Evolutionary conservation across 1,140 invertebrate genomes (phyloP), one percentile per base, ranked within the genome.

Genomic region (Drosophila bifasciata): DNA sequence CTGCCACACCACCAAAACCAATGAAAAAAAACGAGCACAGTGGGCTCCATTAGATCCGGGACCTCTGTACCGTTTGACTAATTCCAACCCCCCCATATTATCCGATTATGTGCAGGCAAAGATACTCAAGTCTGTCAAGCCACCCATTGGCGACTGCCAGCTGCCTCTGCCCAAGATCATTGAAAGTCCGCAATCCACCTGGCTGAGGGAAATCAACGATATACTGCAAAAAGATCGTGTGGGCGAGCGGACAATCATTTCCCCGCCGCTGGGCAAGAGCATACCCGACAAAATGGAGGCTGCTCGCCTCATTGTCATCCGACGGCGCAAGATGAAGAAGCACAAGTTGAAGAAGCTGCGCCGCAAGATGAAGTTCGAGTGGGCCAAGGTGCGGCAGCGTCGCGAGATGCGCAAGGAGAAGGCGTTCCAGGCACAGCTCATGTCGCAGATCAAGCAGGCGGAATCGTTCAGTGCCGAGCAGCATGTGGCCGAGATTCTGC

Each of bases 241-340:
- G 5, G 83, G 83, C 5, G 73, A 90, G 41, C 11, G 11, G 1
- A 36, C 32, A 36, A 64, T 80, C 13, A 76, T 86, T 25, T 72
- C 68, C n/a, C 79, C 70, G 3, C 81, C 70, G 7, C 6, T 58
- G 57, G 75, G 73, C 55, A 75, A 55, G 6, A 86, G 83, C 36
- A 88, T 76, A 44, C 75, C 83, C 2, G 79, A 91, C 59, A 93
- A 94, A 70, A 96, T 95, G 81, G 93, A 95, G 81, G 96, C 96
- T 0, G 93, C 93, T 1, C 92, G 95, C 50, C 86, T 97, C 39
- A 95, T 97, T 77, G 94, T 95, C 0, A 97, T 97, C 45, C 93
- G 97, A 41, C 93, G 94, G 45, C 94, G 93, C 39, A 98, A 98
- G 92, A 97, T 98, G 95, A 97, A 95, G 84, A 96, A 95, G 79